Conservation (phyloP, 1,140 invertebrate species). For the Lepidurus couesii region DNA sequence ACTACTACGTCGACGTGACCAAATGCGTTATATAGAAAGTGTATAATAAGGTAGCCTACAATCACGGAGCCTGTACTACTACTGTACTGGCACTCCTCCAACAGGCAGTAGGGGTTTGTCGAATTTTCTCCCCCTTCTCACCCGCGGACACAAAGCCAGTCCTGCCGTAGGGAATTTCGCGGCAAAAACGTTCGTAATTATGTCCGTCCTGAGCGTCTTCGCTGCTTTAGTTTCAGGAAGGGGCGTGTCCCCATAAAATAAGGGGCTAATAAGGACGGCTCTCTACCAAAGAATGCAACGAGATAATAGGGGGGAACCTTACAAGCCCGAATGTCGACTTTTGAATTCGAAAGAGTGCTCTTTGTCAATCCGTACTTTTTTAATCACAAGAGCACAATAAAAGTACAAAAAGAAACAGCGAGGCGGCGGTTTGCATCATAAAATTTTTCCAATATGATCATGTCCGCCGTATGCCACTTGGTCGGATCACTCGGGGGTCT, state of each 20-base stretch:
- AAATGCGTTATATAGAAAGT: not conserved
- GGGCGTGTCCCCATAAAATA: constrained; percentile 1
- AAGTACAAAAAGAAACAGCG: not conserved
- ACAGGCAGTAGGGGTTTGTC: not conserved
- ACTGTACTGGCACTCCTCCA: not conserved
- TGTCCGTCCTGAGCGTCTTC: not conserved
- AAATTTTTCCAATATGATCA: constrained; percentile 23
- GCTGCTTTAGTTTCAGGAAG: not conserved
- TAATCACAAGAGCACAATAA: not conserved
- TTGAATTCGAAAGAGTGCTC: not conserved
- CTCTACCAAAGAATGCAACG: not conserved
- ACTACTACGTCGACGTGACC: constrained; percentile 18
- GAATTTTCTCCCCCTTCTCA: not conserved
- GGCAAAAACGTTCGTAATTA: not conserved
- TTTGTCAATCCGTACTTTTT: not conserved
- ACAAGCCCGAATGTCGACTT: not conserved
- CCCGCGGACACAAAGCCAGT: not conserved
- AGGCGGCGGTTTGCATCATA: not conserved
- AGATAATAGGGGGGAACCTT: not conserved
- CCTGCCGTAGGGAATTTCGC: not conserved
- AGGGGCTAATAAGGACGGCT: not conserved
- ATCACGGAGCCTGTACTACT: not conserved
- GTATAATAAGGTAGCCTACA: not conserved
- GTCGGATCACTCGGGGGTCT: not conserved
- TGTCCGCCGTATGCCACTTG: constrained; percentile 28